Evolutionary conservation across 2,113 vertebrate genomes (phyloP).

Genomic region (Upupa epops): DNA sequence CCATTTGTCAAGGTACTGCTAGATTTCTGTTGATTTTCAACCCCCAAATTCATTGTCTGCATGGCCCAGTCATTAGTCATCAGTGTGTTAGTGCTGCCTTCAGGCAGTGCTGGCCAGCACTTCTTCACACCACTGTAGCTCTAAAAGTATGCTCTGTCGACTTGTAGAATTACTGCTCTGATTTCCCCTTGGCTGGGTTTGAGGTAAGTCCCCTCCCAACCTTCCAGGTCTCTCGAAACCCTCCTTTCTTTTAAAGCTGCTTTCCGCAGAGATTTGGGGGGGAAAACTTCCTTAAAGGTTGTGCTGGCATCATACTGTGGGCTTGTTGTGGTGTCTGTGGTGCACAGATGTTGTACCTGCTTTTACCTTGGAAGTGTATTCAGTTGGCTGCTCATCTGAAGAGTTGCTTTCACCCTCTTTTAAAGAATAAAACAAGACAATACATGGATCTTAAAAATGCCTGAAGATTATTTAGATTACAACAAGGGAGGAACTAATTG

Average conservation of each 20-base stretch:
- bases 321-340: constrained; percentile 62
- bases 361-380: constrained; percentile 47
- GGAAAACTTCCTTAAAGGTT: constrained; percentile 63
- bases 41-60: constrained; percentile 92
- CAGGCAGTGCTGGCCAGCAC: constrained; percentile 78
- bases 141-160: constrained; percentile 77
- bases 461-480: constrained; percentile 22
- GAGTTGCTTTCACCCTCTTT: constrained; percentile 21
- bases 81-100: constrained; percentile 86
- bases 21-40: constrained; percentile 81
- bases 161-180: constrained; percentile 81
- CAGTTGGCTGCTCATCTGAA: constrained; percentile 57
- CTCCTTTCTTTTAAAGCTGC: constrained; percentile 73
- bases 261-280: constrained; percentile 71
- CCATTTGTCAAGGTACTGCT: constrained; percentile 92
- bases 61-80: constrained; percentile 94
- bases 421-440: not conserved
- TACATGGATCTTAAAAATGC: not conserved
- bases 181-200: constrained; percentile 79
- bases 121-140: constrained; percentile 79
- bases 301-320: constrained; percentile 68
- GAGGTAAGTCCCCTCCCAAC: constrained; percentile 81
- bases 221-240: constrained; percentile 79
- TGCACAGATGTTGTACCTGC: constrained; percentile 53
- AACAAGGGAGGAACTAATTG: not conserved